phyloP scores from a whole-genome alignment of 2,797 vertebrate genomes.

The Cichlasoma orientale region DNA sequence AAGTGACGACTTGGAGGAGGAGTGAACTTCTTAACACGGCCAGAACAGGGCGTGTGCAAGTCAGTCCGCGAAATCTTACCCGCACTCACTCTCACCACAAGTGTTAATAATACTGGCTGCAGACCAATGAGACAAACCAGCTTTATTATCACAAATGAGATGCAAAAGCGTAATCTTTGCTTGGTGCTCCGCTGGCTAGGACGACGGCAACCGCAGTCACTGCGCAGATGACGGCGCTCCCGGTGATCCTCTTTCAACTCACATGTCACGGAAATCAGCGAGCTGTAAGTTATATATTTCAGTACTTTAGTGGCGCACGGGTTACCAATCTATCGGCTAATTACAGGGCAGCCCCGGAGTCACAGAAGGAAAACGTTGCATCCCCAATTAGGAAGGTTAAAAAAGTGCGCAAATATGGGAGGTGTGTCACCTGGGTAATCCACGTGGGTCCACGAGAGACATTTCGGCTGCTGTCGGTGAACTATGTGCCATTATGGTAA shows the following conservation, averaged over 20 bases:
- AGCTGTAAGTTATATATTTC: conserved; percentile 30
- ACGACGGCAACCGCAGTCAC: conserved; percentile 10
- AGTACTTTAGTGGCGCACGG: background rate
- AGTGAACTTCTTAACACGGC: conserved; percentile 11
- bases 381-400: background rate
- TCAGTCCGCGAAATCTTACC: background rate
- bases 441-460: conserved; percentile 11
- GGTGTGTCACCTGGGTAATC: conserved; percentile 1
- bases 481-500: background rate
- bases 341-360: background rate
- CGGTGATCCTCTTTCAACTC: conserved; percentile 19
- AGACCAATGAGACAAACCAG: conserved; percentile 28
- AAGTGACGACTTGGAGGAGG: conserved; percentile 42
- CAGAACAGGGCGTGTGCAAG: conserved; percentile 14
- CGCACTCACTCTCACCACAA: background rate
- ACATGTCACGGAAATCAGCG: background rate
- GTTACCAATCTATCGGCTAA: background rate
- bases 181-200: conserved; percentile 18
- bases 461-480: background rate
- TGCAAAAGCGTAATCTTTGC: conserved; percentile 41
- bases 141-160: background rate
- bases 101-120: background rate
- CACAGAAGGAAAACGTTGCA: background rate
- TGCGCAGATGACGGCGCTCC: conserved; percentile 39
- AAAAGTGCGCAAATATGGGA: background rate